Evolutionary conservation across 2,888 invertebrate species (phyloP).

Genomic region (Ethmia dodecea): DNA sequence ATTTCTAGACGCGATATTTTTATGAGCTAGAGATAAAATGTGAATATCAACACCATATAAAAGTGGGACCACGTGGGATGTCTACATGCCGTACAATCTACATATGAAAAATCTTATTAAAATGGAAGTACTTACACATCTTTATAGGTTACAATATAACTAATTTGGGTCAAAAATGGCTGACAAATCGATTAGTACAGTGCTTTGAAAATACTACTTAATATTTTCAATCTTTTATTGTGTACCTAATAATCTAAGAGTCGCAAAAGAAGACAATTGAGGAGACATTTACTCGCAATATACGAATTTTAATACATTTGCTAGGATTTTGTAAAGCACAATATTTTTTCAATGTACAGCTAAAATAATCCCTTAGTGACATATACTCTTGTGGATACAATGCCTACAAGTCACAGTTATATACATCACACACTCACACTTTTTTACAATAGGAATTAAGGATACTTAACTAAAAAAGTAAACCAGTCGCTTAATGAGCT

Average conservation of each 20-base stretch:
- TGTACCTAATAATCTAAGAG: slow-evolving; percentile 53
- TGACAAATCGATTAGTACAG: slow-evolving; percentile 58
- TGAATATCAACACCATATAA: slow-evolving; percentile 54
- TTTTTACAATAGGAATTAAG: slow-evolving; percentile 72
- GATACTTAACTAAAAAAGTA: slow-evolving; percentile 64
- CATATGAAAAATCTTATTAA: slow-evolving; percentile 69
- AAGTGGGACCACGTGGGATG: slow-evolving; percentile 54
- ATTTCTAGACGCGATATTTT: slow-evolving; percentile 15
- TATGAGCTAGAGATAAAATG: slow-evolving; percentile 30
- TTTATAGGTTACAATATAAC: slow-evolving; percentile 56
- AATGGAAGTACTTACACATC: slow-evolving; percentile 73
- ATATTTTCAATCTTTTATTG: slow-evolving; percentile 50
- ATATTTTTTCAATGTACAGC: slow-evolving; percentile 33
- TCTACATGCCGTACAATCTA: slow-evolving; percentile 65
- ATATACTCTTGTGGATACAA: slow-evolving; percentile 41
- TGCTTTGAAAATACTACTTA: slow-evolving; percentile 58
- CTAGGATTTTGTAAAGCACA: slow-evolving; percentile 1
- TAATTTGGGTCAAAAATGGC: slow-evolving; percentile 71
- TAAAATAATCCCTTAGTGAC: slow-evolving; percentile 41
- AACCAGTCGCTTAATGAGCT: slow-evolving; percentile 75
- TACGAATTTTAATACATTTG: slow-evolving; percentile 35
- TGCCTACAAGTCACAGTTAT: slow-evolving; percentile 57
- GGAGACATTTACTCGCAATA: slow-evolving; percentile 44
- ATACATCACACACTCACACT: slow-evolving; percentile 73
- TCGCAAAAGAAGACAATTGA: slow-evolving; percentile 60